Base-by-base conservation (phyloP, 2,888 invertebrate species). In the Gandaritis pyraliata region DNA sequence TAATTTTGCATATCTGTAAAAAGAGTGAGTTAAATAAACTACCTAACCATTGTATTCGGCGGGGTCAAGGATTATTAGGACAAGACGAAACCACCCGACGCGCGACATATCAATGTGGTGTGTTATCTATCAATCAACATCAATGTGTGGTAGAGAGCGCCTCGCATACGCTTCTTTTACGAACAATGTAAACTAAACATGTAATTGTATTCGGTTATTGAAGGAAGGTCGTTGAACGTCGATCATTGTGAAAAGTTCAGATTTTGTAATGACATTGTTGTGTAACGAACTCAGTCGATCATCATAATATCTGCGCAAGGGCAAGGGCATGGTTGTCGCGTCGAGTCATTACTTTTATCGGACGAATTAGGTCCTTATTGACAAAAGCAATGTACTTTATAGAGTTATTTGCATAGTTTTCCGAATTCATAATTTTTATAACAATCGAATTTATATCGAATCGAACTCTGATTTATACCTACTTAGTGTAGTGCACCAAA, bases 1-100 rank as follows among this genome's bases (percentile, higher is more conserved):
- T 23, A 23, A 41, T 16, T 16, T 16, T 16, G 16, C 15, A 16
- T 43, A 2, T 16, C 15, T 23, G 2, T 23, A 23, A 23, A 47
- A 48, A 12, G 1, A 48, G 2, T 29, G 30, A 15, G 6, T 13
- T 13, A 41, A 51, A 51, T 41, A 48, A 56, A 15, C 1, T 49
- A 33, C 18, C 49, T 23, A 36, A 57, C 36, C 18, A 50, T 58
- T 58, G 57, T 38, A 45, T 43, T 57, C 41, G 15, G 11, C 4
- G 39, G 33, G 45, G 50, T 57, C 50, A 57, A 49, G 50, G 15
- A 48, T 57, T 43, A 57, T 36, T 43, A 30, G 43, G 49, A 7
- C 49, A 57, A 49, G 15, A 49, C 10, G 38, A n/a, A 29, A 33
- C 33, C 10, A 33, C 5, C 33, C 33, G 8, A 33, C 33, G 33